These are phyloP conservation scores for Sebastes cheni DNA, from an alignment of 2,797 vertebrate species.

Conservation along the genomic window DNA sequence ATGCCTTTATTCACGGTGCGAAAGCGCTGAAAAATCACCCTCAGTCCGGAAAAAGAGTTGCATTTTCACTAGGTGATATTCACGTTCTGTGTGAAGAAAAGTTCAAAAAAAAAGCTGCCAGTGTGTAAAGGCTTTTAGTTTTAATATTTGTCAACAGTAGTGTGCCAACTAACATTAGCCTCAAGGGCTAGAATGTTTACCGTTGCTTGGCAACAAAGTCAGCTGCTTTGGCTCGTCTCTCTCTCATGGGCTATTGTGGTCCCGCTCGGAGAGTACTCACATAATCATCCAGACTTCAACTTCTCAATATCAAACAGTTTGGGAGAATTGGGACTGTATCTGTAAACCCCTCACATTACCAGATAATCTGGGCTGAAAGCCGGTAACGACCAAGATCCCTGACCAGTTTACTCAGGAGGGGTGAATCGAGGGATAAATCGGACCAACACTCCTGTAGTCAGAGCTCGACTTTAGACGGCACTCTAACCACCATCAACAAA, in stretches of 20 bases:
- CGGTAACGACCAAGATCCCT: too few species aligned
- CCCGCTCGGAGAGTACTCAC: not conserved
- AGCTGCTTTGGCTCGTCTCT: not conserved
- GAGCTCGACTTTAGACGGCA: not conserved
- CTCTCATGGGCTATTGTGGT: not conserved
- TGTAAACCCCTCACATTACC: not conserved
- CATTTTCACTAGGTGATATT: too few species aligned
- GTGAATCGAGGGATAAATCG: not conserved
- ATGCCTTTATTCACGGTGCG: too few species aligned
- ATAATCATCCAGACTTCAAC: not conserved
- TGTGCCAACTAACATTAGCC: not conserved
- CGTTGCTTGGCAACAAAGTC: too few species aligned
- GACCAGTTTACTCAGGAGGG: too few species aligned
- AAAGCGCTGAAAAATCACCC: too few species aligned
- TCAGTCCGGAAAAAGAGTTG: too few species aligned
- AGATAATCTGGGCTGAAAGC: not conserved
- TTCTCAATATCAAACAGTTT: not conserved
- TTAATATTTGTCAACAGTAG: not conserved
- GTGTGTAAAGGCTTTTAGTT: too few species aligned
- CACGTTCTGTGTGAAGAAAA: too few species aligned
- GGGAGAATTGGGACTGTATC: not conserved
- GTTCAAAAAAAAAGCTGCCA: rapidly evolving
- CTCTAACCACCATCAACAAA: not conserved
- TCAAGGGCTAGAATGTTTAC: not conserved
- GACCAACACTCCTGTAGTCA: not conserved